A percentile compares a stretch with the other conserved stretches of the same genome.
These are phyloP conservation scores for Daktulosphaira vitifoliae DNA, from an alignment of 1,140 invertebrate genomes.

Conservation along the genomic window DNA sequence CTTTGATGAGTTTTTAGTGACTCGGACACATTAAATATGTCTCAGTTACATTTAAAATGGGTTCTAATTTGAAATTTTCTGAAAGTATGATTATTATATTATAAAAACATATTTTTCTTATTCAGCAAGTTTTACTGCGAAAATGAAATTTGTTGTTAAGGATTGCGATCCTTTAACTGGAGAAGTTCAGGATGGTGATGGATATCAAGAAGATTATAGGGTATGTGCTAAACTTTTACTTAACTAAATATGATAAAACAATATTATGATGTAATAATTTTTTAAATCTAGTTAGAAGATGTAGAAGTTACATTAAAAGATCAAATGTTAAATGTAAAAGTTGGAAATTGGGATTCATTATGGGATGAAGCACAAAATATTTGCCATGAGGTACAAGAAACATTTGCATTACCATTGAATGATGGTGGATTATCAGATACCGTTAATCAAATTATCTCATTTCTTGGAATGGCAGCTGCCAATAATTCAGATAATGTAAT, in stretches of 20 bases:
- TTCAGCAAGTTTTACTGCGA: conserved; percentile 72
- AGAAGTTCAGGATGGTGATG: conserved; percentile 84
- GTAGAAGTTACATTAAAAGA: conserved; percentile 82
- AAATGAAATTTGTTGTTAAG: conserved; percentile 85
- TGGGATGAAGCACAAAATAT: conserved; percentile 57
- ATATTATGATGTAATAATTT: neutral
- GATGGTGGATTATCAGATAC: conserved; percentile 76
- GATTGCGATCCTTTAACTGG: conserved; percentile 95
- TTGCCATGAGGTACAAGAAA: conserved; percentile 76
- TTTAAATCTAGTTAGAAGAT: conserved; percentile 66
- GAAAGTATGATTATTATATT: too few species aligned
- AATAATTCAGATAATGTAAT: conserved; percentile 73
- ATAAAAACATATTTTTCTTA: conserved; percentile 9
- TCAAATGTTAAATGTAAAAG: conserved; percentile 79
- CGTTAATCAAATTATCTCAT: conserved; percentile 75
- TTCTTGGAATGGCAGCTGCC: conserved; percentile 79
- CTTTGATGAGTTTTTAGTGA: too few species aligned
- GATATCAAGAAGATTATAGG: conserved; percentile 73
- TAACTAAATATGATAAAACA: neutral
- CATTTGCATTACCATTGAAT: conserved; percentile 67
- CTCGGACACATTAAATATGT: too few species aligned
- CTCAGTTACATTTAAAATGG: too few species aligned
- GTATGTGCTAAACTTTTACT: conserved; percentile 42
- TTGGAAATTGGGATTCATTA: conserved; percentile 64
- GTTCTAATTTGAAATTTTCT: too few species aligned